These are phyloP conservation scores for Lottia scabra DNA, from an alignment of 2,888 invertebrate genomes.

Conservation along the genomic window DNA sequence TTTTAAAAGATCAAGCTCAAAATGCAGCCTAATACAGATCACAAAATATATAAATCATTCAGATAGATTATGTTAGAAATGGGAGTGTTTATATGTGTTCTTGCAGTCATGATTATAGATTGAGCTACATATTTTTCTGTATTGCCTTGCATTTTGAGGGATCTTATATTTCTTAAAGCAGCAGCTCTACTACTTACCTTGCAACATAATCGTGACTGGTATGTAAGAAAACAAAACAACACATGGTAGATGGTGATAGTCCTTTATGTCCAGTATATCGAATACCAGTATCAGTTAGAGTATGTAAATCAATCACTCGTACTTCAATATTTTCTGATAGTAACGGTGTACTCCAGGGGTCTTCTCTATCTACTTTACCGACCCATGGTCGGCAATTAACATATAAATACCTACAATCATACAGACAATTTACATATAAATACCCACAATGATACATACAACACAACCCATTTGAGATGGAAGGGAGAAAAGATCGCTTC, in stretches of 20 bases:
- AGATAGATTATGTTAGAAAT: too few species aligned
- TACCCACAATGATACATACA: slow-evolving; percentile 39
- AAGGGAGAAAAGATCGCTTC: too few species aligned
- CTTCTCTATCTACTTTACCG: slow-evolving; percentile 78
- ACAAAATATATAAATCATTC: too few species aligned
- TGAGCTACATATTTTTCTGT: too few species aligned
- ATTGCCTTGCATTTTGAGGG: too few species aligned
- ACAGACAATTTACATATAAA: slow-evolving; percentile 18
- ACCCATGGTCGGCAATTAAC: slow-evolving; percentile 79
- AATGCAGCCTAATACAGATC: too few species aligned
- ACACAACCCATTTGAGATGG: background rate
- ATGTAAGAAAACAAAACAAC: slow-evolving; percentile 87
- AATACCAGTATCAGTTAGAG: slow-evolving; percentile 79
- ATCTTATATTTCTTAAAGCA: too few species aligned
- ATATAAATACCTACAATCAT: slow-evolving; percentile 46
- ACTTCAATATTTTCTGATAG: slow-evolving; percentile 89
- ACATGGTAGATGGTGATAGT: slow-evolving; percentile 85
- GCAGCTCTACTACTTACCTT: slow-evolving; percentile 73
- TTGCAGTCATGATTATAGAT: too few species aligned
- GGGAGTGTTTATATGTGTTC: too few species aligned
- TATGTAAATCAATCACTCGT: slow-evolving; percentile 84
- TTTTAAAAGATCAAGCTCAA: too few species aligned
- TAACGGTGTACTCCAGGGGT: slow-evolving; percentile 84
- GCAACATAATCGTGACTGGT: slow-evolving; percentile 85
- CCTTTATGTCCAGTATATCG: slow-evolving; percentile 83